Evolutionary conservation across 2,113 vertebrate species (phyloP).

Genomic region (Elgaria multicarinata): DNA sequence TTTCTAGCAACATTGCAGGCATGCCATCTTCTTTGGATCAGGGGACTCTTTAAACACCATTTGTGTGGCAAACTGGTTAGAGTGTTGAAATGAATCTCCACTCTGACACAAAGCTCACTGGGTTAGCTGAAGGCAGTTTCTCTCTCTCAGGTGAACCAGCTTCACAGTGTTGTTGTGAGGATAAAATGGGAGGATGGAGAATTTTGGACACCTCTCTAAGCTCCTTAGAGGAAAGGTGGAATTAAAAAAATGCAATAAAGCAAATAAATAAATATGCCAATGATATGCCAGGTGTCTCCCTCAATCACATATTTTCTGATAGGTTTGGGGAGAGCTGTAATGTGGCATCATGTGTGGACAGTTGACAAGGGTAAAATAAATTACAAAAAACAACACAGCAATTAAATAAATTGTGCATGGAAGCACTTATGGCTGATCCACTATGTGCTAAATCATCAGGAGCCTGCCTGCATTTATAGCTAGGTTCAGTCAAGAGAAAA

Average conservation of each 20-base stretch:
- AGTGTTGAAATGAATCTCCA: neutral
- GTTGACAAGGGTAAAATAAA: slow-evolving; percentile 19
- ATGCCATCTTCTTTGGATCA: neutral
- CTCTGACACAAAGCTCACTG: neutral
- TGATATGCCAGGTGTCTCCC: fast-evolving
- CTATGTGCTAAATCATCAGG: neutral
- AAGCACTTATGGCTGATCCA: neutral
- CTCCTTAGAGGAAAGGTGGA: neutral
- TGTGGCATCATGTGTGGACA: neutral
- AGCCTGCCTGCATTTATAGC: neutral
- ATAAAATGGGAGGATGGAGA: neutral
- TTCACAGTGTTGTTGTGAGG: neutral
- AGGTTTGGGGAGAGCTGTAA: neutral
- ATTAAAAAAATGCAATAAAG: neutral
- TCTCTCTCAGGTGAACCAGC: neutral
- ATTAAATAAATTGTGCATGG: neutral
- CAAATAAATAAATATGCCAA: neutral
- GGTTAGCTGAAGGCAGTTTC: neutral
- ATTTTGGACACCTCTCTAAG: neutral
- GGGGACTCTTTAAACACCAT: neutral
- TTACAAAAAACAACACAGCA: neutral
- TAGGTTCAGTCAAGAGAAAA: slow-evolving; percentile 2
- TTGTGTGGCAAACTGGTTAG: neutral
- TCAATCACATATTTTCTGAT: neutral
- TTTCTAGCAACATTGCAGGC: neutral